Percentiles rank a stretch among this genome's conserved stretches.
These are phyloP conservation scores for Premnoplex brunnescens DNA, from an alignment of 2,797 vertebrate genomes.

Conservation along the genomic window DNA sequence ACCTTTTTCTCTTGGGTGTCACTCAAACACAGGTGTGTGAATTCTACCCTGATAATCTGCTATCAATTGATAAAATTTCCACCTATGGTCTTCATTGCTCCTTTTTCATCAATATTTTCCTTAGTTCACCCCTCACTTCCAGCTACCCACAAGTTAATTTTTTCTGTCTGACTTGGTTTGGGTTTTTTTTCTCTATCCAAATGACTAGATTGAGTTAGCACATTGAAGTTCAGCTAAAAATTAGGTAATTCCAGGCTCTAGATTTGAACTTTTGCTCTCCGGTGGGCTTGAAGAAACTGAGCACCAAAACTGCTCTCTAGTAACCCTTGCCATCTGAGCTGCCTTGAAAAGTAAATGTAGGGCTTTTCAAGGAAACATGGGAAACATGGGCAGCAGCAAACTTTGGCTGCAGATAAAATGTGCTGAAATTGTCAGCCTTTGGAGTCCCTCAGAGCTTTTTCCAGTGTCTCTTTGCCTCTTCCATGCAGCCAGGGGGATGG, in stretches of 20 bases:
- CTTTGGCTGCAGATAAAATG: background rate
- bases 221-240: background rate
- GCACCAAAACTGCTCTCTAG: background rate
- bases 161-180: background rate
- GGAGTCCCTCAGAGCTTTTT: background rate
- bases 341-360: background rate
- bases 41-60: background rate
- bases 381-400: background rate
- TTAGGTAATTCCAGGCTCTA: background rate
- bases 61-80: background rate
- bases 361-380: background rate
- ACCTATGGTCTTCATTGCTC: background rate
- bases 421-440: background rate
- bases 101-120: background rate
- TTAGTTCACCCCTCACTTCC: background rate
- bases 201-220: background rate
- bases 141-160: background rate
- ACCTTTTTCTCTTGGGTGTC: background rate
- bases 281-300: background rate
- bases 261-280: background rate
- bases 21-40: background rate
- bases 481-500: conserved; percentile 89
- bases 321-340: background rate
- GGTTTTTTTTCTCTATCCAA: background rate
- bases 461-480: background rate